phyloP scores from a whole-genome alignment of 2,888 invertebrate genomes.

The Ornithoptera priamus region DNA sequence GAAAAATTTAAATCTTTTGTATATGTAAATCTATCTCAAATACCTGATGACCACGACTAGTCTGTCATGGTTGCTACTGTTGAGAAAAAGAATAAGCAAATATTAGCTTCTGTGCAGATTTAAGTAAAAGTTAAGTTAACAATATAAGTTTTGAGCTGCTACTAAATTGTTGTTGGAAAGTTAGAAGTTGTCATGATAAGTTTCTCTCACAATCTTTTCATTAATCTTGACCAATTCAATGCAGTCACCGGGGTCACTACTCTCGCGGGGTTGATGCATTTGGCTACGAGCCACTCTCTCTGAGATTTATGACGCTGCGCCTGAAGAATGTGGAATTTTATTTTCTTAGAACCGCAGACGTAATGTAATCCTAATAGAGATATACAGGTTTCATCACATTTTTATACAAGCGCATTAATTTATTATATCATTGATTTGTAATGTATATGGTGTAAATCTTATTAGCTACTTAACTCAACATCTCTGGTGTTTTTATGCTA shows the following conservation, averaged over 20 bases:
- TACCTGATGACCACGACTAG: too few relatives aligned
- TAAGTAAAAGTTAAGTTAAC: background rate
- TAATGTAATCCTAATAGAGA: background rate
- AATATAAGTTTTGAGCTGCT: background rate
- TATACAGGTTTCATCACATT: background rate
- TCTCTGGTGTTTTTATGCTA: too few relatives aligned
- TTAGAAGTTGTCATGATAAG: background rate
- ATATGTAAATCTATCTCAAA: too few relatives aligned
- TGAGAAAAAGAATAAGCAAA: too few relatives aligned
- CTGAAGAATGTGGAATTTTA: slow-evolving; percentile 8
- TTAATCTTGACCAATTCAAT: slow-evolving; percentile 18
- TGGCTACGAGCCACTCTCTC: slow-evolving; percentile 23
- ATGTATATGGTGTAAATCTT: too few relatives aligned
- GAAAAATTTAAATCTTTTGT: too few relatives aligned
- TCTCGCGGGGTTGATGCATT: slow-evolving; percentile 8
- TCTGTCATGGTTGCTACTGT: too few relatives aligned
- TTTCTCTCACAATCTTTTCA: slow-evolving; percentile 3
- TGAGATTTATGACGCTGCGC: background rate
- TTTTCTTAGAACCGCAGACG: slow-evolving; percentile 8
- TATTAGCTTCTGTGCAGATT: too few relatives aligned
- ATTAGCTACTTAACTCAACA: too few relatives aligned
- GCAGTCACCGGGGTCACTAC: slow-evolving; percentile 11
- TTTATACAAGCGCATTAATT: too few relatives aligned
- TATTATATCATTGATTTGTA: too few relatives aligned
- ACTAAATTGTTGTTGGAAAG: background rate